phyloP scores from a whole-genome alignment of 2,113 vertebrate genomes.

The Hemiscyllium ocellatum region DNA sequence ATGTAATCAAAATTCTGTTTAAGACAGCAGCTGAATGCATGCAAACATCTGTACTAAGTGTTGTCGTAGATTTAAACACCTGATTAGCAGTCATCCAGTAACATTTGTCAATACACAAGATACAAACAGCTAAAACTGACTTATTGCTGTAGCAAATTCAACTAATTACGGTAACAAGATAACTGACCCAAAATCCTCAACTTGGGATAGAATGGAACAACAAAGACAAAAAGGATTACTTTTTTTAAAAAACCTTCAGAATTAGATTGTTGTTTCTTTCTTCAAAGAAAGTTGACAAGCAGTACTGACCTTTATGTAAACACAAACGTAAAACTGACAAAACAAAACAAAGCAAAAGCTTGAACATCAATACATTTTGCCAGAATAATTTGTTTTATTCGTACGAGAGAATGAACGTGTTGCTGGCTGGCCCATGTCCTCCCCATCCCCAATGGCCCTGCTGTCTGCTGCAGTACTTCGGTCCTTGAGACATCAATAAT shows the following conservation, averaged over 20 bases:
- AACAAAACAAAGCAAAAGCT: background rate
- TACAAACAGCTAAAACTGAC: background rate
- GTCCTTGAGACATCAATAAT: too few relatives aligned
- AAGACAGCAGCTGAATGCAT: background rate
- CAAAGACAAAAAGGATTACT: background rate
- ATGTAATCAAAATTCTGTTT: background rate
- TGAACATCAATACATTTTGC: background rate
- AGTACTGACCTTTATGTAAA: background rate
- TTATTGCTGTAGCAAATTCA: background rate
- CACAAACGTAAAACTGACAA: background rate
- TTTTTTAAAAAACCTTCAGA: background rate
- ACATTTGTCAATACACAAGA: background rate
- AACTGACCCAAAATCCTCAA: too few relatives aligned
- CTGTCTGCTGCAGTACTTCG: too few relatives aligned
- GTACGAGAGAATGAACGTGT: too few relatives aligned
- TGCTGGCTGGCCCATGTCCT: too few relatives aligned
- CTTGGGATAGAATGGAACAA: background rate
- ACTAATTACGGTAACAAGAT: too few relatives aligned
- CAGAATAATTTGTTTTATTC: background rate
- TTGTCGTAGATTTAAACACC: background rate
- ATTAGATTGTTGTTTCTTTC: background rate
- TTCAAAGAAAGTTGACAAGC: background rate
- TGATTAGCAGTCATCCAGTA: background rate
- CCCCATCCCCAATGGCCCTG: too few relatives aligned
- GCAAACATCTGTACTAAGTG: background rate